Evolutionary conservation across 1,140 invertebrate species (phyloP).

Genomic region (Drosophila repletoides): DNA sequence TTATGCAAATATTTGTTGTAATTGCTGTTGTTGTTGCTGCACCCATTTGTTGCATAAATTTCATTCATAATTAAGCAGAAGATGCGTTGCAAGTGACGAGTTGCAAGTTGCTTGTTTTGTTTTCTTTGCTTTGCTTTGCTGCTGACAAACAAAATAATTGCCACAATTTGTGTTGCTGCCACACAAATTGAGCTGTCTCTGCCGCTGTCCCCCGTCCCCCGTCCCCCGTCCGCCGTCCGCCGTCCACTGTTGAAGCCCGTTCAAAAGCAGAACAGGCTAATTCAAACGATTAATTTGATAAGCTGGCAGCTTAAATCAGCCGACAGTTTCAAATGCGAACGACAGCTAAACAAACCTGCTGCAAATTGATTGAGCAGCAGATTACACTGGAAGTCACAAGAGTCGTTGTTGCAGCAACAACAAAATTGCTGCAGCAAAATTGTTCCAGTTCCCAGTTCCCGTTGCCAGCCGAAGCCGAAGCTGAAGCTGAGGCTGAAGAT

Average conservation of each 20-base stretch:
- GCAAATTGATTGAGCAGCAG: conserved; percentile 73
- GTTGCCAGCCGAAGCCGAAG: no score
- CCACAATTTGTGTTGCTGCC: conserved; percentile 57
- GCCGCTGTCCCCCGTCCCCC: conserved; percentile 5
- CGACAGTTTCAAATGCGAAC: conserved; percentile 30
- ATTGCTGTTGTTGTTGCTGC: conserved; percentile 45
- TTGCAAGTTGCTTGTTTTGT: conserved; percentile 49
- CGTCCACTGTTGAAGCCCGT: no score
- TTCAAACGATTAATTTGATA: conserved; percentile 78
- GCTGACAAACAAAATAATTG: conserved; percentile 71
- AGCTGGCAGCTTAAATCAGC: conserved; percentile 64
- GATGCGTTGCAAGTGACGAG: conserved; percentile 35
- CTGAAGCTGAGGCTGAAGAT: conserved; percentile 38
- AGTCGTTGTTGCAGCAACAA: conserved; percentile 11
- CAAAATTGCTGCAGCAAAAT: conserved; percentile 61
- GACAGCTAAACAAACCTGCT: conserved; percentile 65
- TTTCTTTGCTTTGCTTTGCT: no score
- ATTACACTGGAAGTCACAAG: conserved; percentile 64
- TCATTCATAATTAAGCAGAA: conserved; percentile 77
- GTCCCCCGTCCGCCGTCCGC: no score
- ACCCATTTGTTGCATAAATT: conserved; percentile 74
- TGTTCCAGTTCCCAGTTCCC: conserved; percentile 33
- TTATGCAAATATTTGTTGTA: conserved; percentile 32
- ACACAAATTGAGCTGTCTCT: conserved; percentile 64
- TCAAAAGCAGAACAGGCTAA: conserved; percentile 46